Percentiles rank a stretch among this genome's conserved stretches.
Evolutionary conservation across 2,113 vertebrate species (phyloP).

Genomic region (Mellivora capensis): DNA sequence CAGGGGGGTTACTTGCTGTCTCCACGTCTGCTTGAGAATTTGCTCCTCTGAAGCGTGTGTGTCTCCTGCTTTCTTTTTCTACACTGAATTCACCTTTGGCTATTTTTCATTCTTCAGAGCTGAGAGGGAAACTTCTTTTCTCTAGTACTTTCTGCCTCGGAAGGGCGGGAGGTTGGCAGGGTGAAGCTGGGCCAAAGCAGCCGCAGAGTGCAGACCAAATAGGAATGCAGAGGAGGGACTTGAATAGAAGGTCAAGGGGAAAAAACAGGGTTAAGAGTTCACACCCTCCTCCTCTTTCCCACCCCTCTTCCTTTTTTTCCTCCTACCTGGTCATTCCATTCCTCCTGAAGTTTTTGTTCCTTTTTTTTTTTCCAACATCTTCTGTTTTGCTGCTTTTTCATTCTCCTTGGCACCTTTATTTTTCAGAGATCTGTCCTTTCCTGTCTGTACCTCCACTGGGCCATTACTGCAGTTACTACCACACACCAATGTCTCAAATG

Average conservation of each 20-base stretch:
- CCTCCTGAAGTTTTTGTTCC: background rate
- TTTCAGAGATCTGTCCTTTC: background rate
- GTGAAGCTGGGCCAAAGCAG: slow-evolving; percentile 19
- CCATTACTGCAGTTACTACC: background rate
- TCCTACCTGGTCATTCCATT: background rate
- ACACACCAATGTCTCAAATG: background rate
- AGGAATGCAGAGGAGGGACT: background rate
- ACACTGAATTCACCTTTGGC: slow-evolving; percentile 61
- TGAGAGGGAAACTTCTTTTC: slow-evolving; percentile 43
- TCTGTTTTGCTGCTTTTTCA: background rate
- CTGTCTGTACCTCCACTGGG: background rate
- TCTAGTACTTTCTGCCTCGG: background rate
- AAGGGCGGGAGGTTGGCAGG: background rate
- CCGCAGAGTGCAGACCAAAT: background rate
- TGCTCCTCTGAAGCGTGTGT: background rate
- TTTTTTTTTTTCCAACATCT: background rate
- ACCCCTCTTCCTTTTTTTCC: background rate
- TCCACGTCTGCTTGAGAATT: slow-evolving; percentile 31
- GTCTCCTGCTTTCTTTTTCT: slow-evolving; percentile 29
- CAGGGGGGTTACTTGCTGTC: background rate
- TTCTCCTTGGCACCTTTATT: background rate
- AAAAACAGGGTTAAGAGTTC: background rate
- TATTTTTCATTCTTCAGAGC: slow-evolving; percentile 39
- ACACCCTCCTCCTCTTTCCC: slow-evolving; percentile 18
- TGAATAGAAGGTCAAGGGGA: background rate